A percentile compares a stretch with the other conserved stretches of the same genome.
phyloP scores from a whole-genome alignment of 2,113 vertebrate genomes.

The Pionites leucogaster region DNA sequence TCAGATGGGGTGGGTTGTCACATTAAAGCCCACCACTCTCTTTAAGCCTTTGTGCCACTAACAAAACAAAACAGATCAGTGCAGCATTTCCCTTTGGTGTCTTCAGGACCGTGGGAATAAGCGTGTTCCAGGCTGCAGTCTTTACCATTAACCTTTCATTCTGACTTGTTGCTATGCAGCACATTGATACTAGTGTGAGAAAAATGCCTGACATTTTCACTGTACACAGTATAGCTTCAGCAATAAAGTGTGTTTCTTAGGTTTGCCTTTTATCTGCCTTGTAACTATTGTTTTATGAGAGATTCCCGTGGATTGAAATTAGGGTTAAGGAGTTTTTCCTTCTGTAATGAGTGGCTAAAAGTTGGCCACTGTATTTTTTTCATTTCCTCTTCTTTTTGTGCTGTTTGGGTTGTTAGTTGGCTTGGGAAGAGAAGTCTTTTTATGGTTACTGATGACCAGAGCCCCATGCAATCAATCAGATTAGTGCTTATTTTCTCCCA shows the following conservation, averaged over 20 bases:
- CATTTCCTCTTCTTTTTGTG: constrained; percentile 6
- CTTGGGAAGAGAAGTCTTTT: constrained; percentile 27
- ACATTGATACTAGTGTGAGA: constrained; percentile 17
- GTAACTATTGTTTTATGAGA: neutral
- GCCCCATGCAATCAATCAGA: constrained; percentile 31
- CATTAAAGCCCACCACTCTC: neutral
- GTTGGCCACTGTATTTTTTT: neutral
- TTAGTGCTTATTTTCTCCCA: constrained; percentile 21
- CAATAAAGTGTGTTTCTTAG: neutral
- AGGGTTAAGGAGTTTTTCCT: neutral
- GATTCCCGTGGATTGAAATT: neutral
- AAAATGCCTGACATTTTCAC: constrained; percentile 4
- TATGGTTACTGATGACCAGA: neutral
- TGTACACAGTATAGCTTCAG: neutral
- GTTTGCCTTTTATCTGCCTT: neutral
- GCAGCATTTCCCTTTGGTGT: neutral
- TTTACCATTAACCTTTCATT: constrained; percentile 42
- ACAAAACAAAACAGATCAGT: neutral
- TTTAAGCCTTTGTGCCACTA: neutral
- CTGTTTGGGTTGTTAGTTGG: neutral
- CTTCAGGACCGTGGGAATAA: constrained; percentile 57
- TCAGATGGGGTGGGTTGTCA: neutral
- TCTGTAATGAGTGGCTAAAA: neutral
- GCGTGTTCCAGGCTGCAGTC: neutral
- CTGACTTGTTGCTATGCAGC: constrained; percentile 64